Percentiles rank a stretch among this genome's conserved stretches.
These are phyloP conservation scores for Pissodes strobi DNA, from an alignment of 1,140 invertebrate genomes.

Conservation along the genomic window DNA sequence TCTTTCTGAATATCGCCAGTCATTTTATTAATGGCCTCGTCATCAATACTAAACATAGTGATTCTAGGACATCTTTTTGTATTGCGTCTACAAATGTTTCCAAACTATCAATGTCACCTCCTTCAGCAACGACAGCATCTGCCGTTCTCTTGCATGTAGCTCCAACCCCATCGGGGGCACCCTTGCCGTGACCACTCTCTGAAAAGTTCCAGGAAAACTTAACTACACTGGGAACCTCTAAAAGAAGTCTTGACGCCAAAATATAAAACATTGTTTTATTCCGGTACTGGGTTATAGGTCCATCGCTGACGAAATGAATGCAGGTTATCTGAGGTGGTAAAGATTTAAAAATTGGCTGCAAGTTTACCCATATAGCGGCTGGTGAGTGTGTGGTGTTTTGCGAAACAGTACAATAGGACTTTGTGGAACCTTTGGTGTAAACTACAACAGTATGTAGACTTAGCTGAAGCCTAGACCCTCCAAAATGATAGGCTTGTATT, in stretches of 20 bases:
- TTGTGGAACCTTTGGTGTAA: slow-evolving; percentile 38
- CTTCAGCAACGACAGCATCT: neutral
- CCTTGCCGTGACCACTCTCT: slow-evolving; percentile 58
- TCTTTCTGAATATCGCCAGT: too few relatives aligned
- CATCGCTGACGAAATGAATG: too few relatives aligned
- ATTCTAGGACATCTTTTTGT: too few relatives aligned
- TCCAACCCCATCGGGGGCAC: slow-evolving; percentile 56
- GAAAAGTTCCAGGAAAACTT: too few relatives aligned
- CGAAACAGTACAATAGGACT: slow-evolving; percentile 1
- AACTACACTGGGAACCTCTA: too few relatives aligned
- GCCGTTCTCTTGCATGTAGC: slow-evolving; percentile 55
- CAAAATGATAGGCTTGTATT: slow-evolving; percentile 53
- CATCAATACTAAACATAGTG: too few relatives aligned
- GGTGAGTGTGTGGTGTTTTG: neutral
- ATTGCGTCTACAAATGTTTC: too few relatives aligned
- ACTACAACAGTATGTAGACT: slow-evolving; percentile 50
- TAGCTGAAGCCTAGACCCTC: slow-evolving; percentile 46
- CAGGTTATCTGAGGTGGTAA: neutral
- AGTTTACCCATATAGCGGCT: slow-evolving; percentile 2
- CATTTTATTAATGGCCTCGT: too few relatives aligned
- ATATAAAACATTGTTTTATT: too few relatives aligned
- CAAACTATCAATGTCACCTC: too few relatives aligned
- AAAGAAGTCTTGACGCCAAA: too few relatives aligned
- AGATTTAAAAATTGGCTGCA: slow-evolving; percentile 4
- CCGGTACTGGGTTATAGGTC: too few relatives aligned